These are phyloP conservation scores for Leptobrachium leishanense DNA, from an alignment of 2,113 vertebrate genomes.

Conservation along the genomic window DNA sequence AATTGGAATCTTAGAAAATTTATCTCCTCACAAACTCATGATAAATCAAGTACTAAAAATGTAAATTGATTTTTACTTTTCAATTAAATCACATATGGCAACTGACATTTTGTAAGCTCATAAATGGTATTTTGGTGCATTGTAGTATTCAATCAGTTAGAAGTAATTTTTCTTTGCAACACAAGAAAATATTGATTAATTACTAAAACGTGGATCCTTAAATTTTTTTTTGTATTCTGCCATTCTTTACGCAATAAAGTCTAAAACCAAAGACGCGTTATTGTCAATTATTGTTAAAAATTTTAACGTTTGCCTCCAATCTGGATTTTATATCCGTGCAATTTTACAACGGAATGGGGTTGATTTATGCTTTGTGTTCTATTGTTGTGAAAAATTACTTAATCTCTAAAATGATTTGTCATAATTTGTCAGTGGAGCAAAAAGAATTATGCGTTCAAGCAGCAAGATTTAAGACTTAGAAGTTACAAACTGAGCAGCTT, in stretches of 20 bases:
- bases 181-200: slow-evolving; percentile 20
- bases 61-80: slow-evolving; percentile 43
- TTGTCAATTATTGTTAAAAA: not conserved
- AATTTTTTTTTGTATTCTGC: not conserved
- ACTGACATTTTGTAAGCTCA: slow-evolving; percentile 38
- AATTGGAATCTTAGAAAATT: slow-evolving; percentile 27
- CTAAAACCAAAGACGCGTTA: slow-evolving; percentile 5
- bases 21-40: slow-evolving; percentile 36
- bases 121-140: slow-evolving; percentile 30
- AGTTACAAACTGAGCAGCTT: too few species aligned
- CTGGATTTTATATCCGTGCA: not conserved
- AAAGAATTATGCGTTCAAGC: too few species aligned
- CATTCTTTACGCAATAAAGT: slow-evolving; percentile 14
- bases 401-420: not conserved
- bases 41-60: slow-evolving; percentile 38
- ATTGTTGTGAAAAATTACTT: not conserved
- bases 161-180: slow-evolving; percentile 12
- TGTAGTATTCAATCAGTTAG: slow-evolving; percentile 30
- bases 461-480: too few species aligned
- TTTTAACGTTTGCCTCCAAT: not conserved
- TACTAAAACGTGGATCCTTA: slow-evolving; percentile 7
- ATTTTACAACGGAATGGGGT: not conserved
- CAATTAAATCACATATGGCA: slow-evolving; percentile 45
- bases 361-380: slow-evolving; percentile 3
- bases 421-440: not conserved